phyloP scores from a whole-genome alignment of 37 sponge, comb jelly and placozoan genomes.

The Tethya wilhelma region DNA sequence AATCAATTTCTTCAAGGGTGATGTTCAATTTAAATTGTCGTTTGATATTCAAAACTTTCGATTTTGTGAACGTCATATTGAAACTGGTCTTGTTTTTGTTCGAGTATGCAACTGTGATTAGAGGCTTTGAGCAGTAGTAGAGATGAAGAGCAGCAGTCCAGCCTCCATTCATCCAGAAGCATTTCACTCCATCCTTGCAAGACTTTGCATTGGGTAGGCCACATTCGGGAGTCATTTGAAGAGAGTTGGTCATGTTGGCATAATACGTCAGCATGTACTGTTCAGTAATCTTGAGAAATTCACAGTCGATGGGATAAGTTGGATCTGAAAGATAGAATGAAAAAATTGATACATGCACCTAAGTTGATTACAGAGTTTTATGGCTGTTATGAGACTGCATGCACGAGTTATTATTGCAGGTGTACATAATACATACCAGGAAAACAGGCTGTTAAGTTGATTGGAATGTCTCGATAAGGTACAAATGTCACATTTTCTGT shows the following conservation, averaged over 20 bases:
- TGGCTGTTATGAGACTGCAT: no score
- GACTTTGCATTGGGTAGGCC: not conserved
- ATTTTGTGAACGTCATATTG: not conserved
- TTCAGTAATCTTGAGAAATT: no score
- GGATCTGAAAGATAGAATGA: no score
- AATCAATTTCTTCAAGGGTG: not conserved
- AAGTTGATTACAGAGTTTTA: no score
- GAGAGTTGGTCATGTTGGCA: not conserved
- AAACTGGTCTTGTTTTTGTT: not conserved
- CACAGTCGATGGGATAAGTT: no score
- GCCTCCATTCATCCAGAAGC: not conserved
- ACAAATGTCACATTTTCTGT: no score
- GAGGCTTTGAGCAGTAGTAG: no score
- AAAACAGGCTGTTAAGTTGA: slow-evolving; percentile 1
- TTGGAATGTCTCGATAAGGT: slow-evolving; percentile 8
- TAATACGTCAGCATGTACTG: slow-evolving; percentile 1
- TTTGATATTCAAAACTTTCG: not conserved
- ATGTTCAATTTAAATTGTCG: not conserved
- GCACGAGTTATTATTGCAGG: no score
- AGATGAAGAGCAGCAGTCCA: not conserved
- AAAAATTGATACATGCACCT: no score
- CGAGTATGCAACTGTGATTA: not conserved
- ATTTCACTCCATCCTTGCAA: not conserved
- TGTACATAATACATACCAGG: no score
- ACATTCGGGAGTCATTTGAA: not conserved